A percentile compares a stretch with the other conserved stretches of the same genome.
phyloP scores from a whole-genome alignment of 2,113 vertebrate species.

The Xiphophorus couchianus region DNA sequence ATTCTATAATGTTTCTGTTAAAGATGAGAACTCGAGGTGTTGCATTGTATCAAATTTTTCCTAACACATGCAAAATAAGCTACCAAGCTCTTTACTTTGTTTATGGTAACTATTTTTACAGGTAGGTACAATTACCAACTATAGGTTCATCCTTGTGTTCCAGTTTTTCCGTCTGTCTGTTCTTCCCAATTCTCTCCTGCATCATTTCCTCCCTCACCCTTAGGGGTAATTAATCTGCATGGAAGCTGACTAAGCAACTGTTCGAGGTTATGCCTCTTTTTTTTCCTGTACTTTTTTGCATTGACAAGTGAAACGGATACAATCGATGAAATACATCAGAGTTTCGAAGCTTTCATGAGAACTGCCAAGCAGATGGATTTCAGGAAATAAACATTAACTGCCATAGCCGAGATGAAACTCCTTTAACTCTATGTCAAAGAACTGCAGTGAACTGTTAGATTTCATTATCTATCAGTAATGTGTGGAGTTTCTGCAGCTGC shows the following conservation, averaged over 20 bases:
- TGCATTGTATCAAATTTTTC: neutral
- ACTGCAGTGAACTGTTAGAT: conserved; percentile 11
- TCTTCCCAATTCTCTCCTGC: neutral
- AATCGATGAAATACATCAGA: conserved; percentile 51
- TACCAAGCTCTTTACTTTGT: neutral
- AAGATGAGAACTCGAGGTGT: neutral
- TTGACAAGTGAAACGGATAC: conserved; percentile 49
- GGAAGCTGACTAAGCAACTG: conserved; percentile 56
- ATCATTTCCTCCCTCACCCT: conserved; percentile 8
- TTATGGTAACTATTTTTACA: neutral
- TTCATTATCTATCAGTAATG: conserved; percentile 37
- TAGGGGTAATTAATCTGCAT: conserved; percentile 43
- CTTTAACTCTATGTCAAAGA: conserved; percentile 27
- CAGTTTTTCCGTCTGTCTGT: neutral
- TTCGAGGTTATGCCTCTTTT: conserved; percentile 24
- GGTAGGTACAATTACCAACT: neutral
- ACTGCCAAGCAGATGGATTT: conserved; percentile 49
- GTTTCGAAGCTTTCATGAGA: conserved; percentile 45
- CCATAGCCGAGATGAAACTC: conserved; percentile 16
- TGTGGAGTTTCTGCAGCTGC: neutral
- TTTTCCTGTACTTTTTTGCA: neutral
- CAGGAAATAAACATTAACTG: conserved; percentile 45
- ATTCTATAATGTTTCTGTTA: neutral
- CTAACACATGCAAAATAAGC: neutral
- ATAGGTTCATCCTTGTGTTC: neutral